Conservation (phyloP, 1,140 invertebrate genomes). For the Microplitis mediator region DNA sequence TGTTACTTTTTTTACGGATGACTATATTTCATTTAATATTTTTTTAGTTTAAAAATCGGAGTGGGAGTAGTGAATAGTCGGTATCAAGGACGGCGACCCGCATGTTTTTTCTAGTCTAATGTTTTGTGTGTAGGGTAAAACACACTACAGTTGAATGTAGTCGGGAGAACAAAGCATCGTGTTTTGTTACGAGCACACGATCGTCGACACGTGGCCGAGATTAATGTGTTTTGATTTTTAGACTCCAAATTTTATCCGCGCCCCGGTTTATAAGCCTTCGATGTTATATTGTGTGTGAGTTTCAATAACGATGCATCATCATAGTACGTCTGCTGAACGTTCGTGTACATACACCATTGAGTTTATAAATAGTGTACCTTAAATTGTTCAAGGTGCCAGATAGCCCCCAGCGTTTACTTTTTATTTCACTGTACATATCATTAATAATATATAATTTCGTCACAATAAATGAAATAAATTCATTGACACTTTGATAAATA, state of each 20-base stretch:
- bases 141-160: no score
- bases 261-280: conserved; percentile 44
- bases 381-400: no score
- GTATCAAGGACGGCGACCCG: no score
- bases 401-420: background rate
- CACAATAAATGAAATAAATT: background rate
- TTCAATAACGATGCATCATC: background rate
- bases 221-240: conserved; percentile 65
- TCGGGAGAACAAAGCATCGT: conserved; percentile 22
- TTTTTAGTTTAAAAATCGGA: no score
- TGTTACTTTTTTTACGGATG: no score
- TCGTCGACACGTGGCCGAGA: conserved; percentile 59
- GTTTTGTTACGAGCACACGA: conserved; percentile 51
- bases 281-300: conserved; percentile 7
- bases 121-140: no score
- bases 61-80: no score
- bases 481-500: conserved; percentile 32
- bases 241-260: conserved; percentile 55
- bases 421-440: background rate
- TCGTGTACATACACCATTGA: background rate
- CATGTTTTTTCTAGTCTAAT: no score
- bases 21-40: no score
- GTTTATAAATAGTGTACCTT: background rate
- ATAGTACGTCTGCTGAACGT: background rate
- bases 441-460: background rate